A percentile compares a stretch with the other conserved stretches of the same genome.
These are phyloP conservation scores for Eolophus roseicapilla DNA, from an alignment of 2,113 vertebrate species.

Conservation along the genomic window DNA sequence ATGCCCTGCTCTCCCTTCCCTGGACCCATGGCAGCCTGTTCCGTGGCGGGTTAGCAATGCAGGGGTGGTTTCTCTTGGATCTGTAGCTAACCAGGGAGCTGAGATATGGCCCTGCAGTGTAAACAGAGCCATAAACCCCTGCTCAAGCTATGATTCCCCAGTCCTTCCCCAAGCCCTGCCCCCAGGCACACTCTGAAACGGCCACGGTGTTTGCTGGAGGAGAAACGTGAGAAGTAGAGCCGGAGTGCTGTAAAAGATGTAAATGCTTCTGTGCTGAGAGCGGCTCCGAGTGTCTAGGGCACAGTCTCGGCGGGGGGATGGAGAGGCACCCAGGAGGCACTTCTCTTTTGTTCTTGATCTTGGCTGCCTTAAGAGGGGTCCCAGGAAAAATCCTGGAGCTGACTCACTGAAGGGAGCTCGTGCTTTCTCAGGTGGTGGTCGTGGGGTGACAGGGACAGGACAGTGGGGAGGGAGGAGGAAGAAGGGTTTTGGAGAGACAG, in stretches of 20 bases:
- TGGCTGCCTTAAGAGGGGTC: slow-evolving; percentile 66
- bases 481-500: slow-evolving; percentile 56
- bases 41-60: neutral
- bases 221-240: slow-evolving; percentile 42
- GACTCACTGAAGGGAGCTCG: slow-evolving; percentile 44
- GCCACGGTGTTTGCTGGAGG: slow-evolving; percentile 15
- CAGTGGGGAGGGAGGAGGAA: neutral
- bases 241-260: slow-evolving; percentile 78
- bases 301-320: slow-evolving; percentile 61
- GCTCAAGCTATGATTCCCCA: neutral
- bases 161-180: neutral
- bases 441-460: neutral
- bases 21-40: neutral
- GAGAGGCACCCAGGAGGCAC: slow-evolving; percentile 25
- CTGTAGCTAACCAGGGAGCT: slow-evolving; percentile 5
- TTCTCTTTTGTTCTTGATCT: slow-evolving; percentile 78
- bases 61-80: neutral
- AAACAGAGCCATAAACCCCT: slow-evolving; percentile 1
- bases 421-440: slow-evolving; percentile 47
- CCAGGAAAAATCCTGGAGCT: slow-evolving; percentile 28
- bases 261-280: slow-evolving; percentile 75
- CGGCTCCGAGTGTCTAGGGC: slow-evolving; percentile 85
- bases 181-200: neutral
- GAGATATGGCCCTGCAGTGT: slow-evolving; percentile 20
- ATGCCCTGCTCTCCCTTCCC: neutral